A percentile compares a stretch with the other conserved stretches of the same genome.
phyloP scores from a whole-genome alignment of 2,113 vertebrate species.

The Meles meles region DNA sequence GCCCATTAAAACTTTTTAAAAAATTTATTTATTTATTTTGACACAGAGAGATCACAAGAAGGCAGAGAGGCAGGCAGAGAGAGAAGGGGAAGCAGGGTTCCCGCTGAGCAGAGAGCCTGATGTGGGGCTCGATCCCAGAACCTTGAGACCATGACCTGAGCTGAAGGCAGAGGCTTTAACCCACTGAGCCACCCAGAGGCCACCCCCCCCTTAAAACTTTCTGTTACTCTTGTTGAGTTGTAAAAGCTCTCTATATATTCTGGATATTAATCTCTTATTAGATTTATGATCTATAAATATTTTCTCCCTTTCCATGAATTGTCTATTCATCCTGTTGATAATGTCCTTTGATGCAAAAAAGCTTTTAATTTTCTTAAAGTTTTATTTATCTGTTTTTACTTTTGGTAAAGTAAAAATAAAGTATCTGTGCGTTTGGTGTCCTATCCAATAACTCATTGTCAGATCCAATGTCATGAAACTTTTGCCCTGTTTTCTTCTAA shows the following conservation, averaged over 20 bases:
- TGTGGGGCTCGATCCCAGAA: too few relatives aligned
- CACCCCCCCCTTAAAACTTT: background rate
- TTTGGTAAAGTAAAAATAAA: background rate
- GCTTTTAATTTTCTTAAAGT: background rate
- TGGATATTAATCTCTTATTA: background rate
- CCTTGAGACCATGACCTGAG: too few relatives aligned
- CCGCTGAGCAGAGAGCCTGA: too few relatives aligned
- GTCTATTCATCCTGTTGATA: background rate
- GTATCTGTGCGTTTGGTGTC: background rate
- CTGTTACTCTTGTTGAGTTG: background rate
- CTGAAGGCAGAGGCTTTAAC: too few relatives aligned
- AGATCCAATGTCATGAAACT: background rate
- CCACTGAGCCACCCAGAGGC: too few relatives aligned
- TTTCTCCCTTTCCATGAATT: background rate
- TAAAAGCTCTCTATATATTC: background rate
- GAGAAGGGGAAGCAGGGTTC: too few relatives aligned
- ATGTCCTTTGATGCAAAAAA: background rate
- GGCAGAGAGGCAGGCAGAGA: too few relatives aligned
- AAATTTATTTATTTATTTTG: too few relatives aligned
- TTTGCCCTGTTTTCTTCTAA: background rate
- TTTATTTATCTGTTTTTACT: background rate
- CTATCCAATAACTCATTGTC: background rate
- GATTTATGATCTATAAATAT: background rate
- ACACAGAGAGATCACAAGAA: too few relatives aligned
- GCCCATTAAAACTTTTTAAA: background rate